Evolutionary conservation across 2,888 invertebrate species (phyloP), one percentile per base, ranked within the genome.

Genomic region (Andricus quercusramuli): DNA sequence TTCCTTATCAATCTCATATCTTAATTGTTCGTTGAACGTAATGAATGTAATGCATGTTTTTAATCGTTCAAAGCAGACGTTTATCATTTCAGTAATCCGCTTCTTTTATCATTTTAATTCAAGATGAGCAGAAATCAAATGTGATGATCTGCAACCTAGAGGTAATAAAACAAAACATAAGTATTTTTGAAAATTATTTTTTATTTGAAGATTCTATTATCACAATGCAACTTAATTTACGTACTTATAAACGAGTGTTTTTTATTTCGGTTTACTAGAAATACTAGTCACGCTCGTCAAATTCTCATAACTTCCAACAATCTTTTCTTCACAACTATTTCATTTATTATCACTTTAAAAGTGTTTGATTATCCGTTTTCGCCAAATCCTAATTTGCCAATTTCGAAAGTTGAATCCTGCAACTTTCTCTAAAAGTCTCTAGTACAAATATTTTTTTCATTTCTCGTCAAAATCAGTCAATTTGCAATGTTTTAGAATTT

Each of bases 221-320:
- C 51, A 74, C 51, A 74, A 74, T 74, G n/a, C 20, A 51, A 74
- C 70, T 74, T 56, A 56, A 74, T 74, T 47, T 51, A 74, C 56
- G 9, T 51, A 51, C 51, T 29, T 74, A 74, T 56, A 44, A 41
- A 47, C 68, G 17, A 44, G 47, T 44, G 15, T 37, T 41, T 66
- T 66, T 41, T n/a, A 37, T 66, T 13, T 66, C 56, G 32, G 20
- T 37, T 56, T 22, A 56, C 56, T 56, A 56, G n/a, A 22, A n/a
- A n/a, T 2, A 56, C 56, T 56, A 11, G n/a, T 11, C n/a, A n/a
- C 11, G 56, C n/a, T 56, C n/a, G 56, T 11, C 56, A 56, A 22
- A 56, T 56, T n/a, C 8, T n/a, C n/a, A 56, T n/a, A 56, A n/a
- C n/a, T 56, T 56, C 9, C n/a, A 56, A 56, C n/a, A 9, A 8